phyloP scores from a whole-genome alignment of 92 coral and sea anemone genomes.

The Epizoanthus illoricatus region DNA sequence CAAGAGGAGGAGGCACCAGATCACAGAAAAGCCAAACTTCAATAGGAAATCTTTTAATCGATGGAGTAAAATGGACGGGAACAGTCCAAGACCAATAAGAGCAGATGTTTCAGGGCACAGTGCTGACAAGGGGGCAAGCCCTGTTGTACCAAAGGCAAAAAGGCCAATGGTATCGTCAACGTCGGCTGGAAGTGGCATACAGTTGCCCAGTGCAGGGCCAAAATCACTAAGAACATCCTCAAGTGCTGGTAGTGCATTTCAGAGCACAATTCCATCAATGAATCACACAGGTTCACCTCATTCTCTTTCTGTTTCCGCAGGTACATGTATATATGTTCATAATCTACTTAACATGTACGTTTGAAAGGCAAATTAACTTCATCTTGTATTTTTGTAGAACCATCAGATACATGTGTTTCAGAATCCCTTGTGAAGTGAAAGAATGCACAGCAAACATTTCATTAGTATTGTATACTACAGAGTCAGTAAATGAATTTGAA shows the following conservation, averaged over 20 bases:
- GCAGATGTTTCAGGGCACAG: constrained; percentile 34
- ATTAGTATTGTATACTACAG: too few relatives aligned
- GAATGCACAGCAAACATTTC: too few relatives aligned
- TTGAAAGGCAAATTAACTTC: neutral
- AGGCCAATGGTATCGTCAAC: constrained; percentile 53
- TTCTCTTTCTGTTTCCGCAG: constrained; percentile 65
- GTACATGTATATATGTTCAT: constrained; percentile 17
- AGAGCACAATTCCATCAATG: constrained; percentile 38
- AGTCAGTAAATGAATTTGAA: too few relatives aligned
- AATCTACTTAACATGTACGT: neutral
- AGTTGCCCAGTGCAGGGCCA: constrained; percentile 32
- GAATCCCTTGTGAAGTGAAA: too few relatives aligned
- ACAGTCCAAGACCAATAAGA: constrained; percentile 56
- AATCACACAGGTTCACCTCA: constrained; percentile 33
- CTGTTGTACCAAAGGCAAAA: constrained; percentile 58
- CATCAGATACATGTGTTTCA: too few relatives aligned
- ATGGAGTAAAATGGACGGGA: constrained; percentile 68
- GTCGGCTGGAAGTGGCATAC: constrained; percentile 39
- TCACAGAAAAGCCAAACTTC: constrained; percentile 48
- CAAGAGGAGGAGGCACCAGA: constrained; percentile 67
- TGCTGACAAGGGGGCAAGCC: constrained; percentile 47
- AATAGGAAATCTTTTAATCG: constrained; percentile 67
- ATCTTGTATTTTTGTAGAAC: too few relatives aligned
- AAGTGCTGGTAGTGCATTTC: constrained; percentile 62
- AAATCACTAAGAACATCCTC: constrained; percentile 40